Evolutionary conservation across 2,113 vertebrate species (phyloP), one percentile per base, ranked within the genome.

Genomic region (Alaudala cheleensis): DNA sequence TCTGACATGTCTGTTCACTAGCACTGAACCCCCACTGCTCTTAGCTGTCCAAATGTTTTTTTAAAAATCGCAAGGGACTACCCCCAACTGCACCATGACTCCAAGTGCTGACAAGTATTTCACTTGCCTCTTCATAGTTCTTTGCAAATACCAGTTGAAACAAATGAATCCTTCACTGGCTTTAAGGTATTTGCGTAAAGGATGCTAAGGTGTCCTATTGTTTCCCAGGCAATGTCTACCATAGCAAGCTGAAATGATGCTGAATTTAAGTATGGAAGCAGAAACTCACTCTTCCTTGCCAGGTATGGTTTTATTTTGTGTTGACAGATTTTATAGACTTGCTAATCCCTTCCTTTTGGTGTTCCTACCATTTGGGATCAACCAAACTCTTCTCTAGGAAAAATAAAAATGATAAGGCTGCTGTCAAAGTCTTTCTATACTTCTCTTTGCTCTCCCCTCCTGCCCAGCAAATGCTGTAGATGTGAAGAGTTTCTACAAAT

Each of bases 221-320:
- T 39, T n/a, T 80, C 45, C 18, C 0, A 1, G 54, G 45, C 8
- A 50, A 29, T 28, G 6, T 73, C 37, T 73, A 19, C 33, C 1
- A 1, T 5, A 53, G 33, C 1, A 8, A 74, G 22, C 6, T 89
- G 69, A 92, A 91, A 84, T 58, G 5, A 74, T n/a, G 26, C 21
- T 45, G 77, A 54, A 33, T 89, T 73, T 74, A 42, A 81, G 39
- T 64, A 42, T 54, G 25, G 34, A 86, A 70, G 37, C 0, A 0
- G 42, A 86, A 90, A 81, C 86, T 92, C 72, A 74, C 11, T 16
- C 37, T 86, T 86, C 62, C 23, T 45, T 83, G 14, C 21, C 51
- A 92, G 12, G 14, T 78, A 50, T 57, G 54, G 42, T 50, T 91
- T 81, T 84, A 54, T 39, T 84, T 89, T 78, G 39, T 70, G 16